Evolutionary conservation across 2,113 vertebrate species (phyloP), one percentile per base, ranked within the genome.

Genomic region (Athene noctua): DNA sequence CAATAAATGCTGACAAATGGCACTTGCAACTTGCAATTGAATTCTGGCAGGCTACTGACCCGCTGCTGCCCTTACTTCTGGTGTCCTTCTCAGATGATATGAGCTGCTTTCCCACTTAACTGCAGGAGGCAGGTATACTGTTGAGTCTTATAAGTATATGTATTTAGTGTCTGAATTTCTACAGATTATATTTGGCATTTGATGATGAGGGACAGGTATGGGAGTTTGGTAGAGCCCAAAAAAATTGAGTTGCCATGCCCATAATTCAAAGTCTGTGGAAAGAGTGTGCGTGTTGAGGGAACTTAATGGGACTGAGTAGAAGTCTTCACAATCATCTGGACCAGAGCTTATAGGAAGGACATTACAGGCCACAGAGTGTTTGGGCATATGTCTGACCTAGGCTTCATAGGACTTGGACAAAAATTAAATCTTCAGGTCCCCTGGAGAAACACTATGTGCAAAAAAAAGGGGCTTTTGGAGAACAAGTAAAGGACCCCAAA

Each of bases 1-100:
- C 84, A 91, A 86, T 88, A 90, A 88, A 95, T 20, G 49, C 71
- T 91, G 87, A 91, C 87, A 95, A 96, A 82, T 42, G 78, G 71
- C 66, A 87, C 80, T 30, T n/a, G 23, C 21, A 90, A 80, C 72
- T 75, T 90, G 65, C 49, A 96, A 29, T 42, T 82, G 62, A 42
- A 38, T 88, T 85, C 79, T 66, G 87, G 70, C 81, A 77, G 70
- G 44, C 44, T 65, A 44, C 49, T 79, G 81, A 79, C 72, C 73
- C 0, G 1, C 40, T 1, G 1, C 46, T 92, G 80, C 52, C 49
- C 70, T 63, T 30, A 11, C 29, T 74, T 44, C 80, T 74, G 82
- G 22, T 29, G 65, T 40, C 79, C 58, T 86, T 75, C 47, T 75
- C 74, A 79, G 70, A 58, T 67, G 68, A n/a, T 14, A 38, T 1